Base-by-base conservation (phyloP, 2,888 invertebrate genomes). In the Tupiocoris notatus region DNA sequence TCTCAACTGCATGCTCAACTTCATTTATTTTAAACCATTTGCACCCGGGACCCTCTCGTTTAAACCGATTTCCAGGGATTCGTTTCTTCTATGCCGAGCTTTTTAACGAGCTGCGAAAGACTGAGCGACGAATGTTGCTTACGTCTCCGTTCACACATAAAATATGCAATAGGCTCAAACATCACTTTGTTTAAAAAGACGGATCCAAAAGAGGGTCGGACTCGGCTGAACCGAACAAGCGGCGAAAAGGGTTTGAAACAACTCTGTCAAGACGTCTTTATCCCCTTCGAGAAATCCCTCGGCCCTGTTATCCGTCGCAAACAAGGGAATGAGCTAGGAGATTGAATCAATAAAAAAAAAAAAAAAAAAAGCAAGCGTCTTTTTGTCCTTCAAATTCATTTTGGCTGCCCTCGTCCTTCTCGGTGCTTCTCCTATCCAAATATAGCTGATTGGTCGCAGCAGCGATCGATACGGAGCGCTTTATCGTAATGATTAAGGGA, bases 101-200 rank as follows among this genome's bases (percentile, higher is more conserved):
- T 67, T 67, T 67, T 67, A 67, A 67, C 67, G n/a, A 67, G 67
- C 21, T 56, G n/a, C 56, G 39, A 57, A 67, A 67, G 67, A 67
- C 22, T 39, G 39, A 56, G 67, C n/a, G 67, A 56, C 67, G 16
- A 24, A 23, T 18, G 23, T 25, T 64, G 66, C 56, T 54, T n/a
- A 57, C 67, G 56, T 57, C 57, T 67, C 57, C 56, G 67, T 67
- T 67, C 67, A 67, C 67, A 67, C 67, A 67, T 67, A 67, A 67
- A 67, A 67, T 67, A 67, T 67, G 39, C 67, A 67, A 67, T 67
- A 56, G 56, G 57, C 57, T 21, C 67, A 57, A 67, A 67, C 67
- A 67, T 57, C 67, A 67, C 67, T 67, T 67, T 67, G 67, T 67
- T 67, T 9, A 67, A 67, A 67, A 67, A 56, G 57, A 67, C 67